Percentiles rank a stretch among this genome's conserved stretches.
These are phyloP conservation scores for Phalacrocorax pelagicus DNA, from an alignment of 2,113 vertebrate species.

Conservation along the genomic window DNA sequence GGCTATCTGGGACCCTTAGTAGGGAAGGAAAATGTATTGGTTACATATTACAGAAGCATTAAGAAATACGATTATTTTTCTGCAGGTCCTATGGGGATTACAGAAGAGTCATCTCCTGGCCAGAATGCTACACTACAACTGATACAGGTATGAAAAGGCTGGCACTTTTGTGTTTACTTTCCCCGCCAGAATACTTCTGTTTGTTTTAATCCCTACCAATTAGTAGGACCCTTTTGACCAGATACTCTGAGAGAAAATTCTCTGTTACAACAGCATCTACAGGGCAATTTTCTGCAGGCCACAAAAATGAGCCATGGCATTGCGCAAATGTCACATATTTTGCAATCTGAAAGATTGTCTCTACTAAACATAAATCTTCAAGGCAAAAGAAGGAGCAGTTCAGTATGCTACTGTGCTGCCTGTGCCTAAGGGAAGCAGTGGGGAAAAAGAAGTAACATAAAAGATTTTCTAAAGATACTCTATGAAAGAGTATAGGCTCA, in stretches of 20 bases:
- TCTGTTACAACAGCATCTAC: neutral
- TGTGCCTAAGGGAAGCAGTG: neutral
- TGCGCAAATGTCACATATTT: constrained; percentile 40
- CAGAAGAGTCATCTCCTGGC: neutral
- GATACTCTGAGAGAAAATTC: neutral
- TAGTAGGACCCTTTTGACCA: neutral
- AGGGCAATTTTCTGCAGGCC: constrained; percentile 2
- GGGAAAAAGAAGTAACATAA: neutral
- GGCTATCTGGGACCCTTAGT: neutral
- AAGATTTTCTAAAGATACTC: neutral
- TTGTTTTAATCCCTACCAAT: neutral
- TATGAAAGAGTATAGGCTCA: neutral
- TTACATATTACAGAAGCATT: neutral
- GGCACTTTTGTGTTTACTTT: neutral
- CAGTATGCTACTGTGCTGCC: neutral
- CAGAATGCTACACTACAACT: neutral
- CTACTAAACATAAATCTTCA: neutral
- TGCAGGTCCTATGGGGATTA: neutral
- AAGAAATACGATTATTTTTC: neutral
- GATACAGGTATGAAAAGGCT: neutral
- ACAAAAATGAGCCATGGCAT: constrained; percentile 40
- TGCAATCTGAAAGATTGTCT: neutral
- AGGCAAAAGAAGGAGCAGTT: neutral
- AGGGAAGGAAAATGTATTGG: neutral
- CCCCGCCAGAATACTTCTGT: neutral